Percentiles rank a stretch among this genome's conserved stretches.
Conservation (phyloP, 2,113 vertebrate species). For the Pseudonaja textilis region DNA sequence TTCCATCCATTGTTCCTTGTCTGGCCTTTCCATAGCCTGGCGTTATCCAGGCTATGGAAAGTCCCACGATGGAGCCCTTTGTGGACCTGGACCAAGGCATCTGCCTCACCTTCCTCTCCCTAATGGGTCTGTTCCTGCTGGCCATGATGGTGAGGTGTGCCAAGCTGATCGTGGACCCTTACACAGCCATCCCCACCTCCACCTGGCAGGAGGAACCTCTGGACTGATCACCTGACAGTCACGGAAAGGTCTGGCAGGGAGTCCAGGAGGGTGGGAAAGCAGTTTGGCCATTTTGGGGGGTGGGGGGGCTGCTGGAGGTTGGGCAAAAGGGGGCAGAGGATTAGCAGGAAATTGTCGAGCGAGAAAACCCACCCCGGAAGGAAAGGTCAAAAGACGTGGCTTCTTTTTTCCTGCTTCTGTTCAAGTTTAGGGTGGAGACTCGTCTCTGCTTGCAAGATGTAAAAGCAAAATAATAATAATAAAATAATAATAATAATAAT, state of each 20-base stretch:
- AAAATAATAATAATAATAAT: too few species aligned
- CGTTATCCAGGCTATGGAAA: constrained; percentile 69
- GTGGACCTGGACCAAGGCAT: constrained; percentile 86
- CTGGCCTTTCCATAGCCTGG: too few species aligned
- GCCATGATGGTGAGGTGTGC: constrained; percentile 85
- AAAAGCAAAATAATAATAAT: neutral
- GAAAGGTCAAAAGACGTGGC: neutral
- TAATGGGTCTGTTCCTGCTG: constrained; percentile 81
- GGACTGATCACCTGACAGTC: neutral
- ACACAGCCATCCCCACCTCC: constrained; percentile 81
- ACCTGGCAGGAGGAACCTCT: constrained; percentile 81
- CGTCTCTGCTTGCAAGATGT: neutral
- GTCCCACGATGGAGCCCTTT: constrained; percentile 53
- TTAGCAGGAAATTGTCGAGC: neutral
- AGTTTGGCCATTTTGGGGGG: neutral
- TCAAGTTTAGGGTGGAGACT: neutral
- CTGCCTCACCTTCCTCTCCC: constrained; percentile 78
- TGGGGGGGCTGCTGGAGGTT: neutral
- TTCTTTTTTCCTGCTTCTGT: neutral
- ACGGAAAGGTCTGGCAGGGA: neutral
- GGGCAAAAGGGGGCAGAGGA: neutral
- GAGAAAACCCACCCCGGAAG: neutral
- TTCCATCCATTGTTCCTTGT: too few species aligned
- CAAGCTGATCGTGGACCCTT: constrained; percentile 84
- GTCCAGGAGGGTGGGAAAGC: neutral